A percentile compares a stretch with the other conserved stretches of the same genome.
phyloP scores from a whole-genome alignment of 2,888 invertebrate genomes.

The Pterobdella sp. region DNA sequence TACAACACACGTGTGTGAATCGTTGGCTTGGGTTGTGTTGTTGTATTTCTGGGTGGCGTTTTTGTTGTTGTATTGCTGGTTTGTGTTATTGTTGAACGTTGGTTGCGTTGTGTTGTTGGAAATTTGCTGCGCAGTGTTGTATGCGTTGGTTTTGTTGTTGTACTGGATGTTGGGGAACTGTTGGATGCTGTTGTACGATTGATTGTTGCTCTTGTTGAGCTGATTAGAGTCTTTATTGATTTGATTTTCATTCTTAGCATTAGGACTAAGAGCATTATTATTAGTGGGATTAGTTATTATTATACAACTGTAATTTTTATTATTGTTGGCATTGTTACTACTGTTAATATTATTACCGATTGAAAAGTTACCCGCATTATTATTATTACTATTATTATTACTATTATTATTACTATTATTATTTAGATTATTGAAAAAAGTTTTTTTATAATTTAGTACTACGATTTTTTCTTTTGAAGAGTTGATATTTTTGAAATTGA shows the following conservation, averaged over 20 bases:
- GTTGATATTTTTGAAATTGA: neutral
- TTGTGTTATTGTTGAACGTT: neutral
- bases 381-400: neutral
- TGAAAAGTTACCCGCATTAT: neutral
- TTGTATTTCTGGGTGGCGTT: neutral
- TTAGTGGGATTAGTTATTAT: neutral
- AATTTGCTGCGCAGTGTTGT: neutral
- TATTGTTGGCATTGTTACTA: slow-evolving; percentile 5
- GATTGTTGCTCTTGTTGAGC: neutral
- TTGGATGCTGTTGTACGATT: neutral
- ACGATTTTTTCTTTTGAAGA: neutral
- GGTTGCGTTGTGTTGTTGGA: neutral
- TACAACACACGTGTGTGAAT: neutral
- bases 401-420: neutral
- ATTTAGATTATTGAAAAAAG: neutral
- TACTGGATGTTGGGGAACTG: neutral
- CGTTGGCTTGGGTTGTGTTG: neutral
- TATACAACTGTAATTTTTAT: neutral
- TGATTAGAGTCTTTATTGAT: neutral
- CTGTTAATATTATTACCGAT: neutral
- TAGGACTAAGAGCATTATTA: slow-evolving; percentile 1
- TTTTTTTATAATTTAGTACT: neutral
- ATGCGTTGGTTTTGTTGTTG: neutral
- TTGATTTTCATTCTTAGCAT: neutral
- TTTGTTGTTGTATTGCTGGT: neutral